Percentiles rank a stretch among this genome's conserved stretches.
Evolutionary conservation across 2,888 invertebrate genomes (phyloP).

Genomic region (Salpingus planirostris): DNA sequence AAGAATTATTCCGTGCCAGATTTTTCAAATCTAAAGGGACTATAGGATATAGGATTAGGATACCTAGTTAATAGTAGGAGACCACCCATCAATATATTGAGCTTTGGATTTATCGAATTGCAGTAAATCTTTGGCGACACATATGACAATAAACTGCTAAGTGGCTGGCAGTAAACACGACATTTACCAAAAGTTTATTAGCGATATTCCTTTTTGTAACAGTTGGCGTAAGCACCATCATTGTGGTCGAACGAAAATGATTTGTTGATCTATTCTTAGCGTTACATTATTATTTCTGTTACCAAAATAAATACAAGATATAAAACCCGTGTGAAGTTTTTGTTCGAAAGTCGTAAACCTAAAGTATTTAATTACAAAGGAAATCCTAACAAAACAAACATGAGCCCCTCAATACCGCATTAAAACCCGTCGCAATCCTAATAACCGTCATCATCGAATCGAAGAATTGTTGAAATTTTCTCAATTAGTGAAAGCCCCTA

Average conservation of each 20-base stretch:
- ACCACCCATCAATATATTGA: too few relatives aligned
- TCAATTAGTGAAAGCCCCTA: too few relatives aligned
- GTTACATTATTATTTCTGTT: conserved; percentile 9
- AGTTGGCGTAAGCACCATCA: not conserved
- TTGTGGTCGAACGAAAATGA: conserved; percentile 12
- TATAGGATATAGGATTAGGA: too few relatives aligned
- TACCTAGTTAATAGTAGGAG: too few relatives aligned
- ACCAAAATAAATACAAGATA: conserved; percentile 24
- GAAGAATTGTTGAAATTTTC: too few relatives aligned
- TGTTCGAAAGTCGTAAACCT: conserved; percentile 3
- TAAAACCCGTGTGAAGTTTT: conserved; percentile 24
- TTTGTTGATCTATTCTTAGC: conserved; percentile 16
- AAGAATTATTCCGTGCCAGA: not conserved
- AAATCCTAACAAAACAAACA: conserved; percentile 15
- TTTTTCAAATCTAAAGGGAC: too few relatives aligned
- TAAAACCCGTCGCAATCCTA: not conserved
- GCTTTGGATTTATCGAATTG: too few relatives aligned
- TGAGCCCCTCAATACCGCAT: conserved; percentile 4
- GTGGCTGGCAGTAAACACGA: too few relatives aligned
- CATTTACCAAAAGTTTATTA: too few relatives aligned
- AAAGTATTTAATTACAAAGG: conserved; percentile 14
- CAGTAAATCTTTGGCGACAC: too few relatives aligned
- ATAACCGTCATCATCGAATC: not conserved
- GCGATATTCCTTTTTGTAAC: too few relatives aligned
- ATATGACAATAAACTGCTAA: too few relatives aligned